Base-by-base conservation (phyloP, 2,113 vertebrate genomes). In the Pygoscelis antarcticus region DNA sequence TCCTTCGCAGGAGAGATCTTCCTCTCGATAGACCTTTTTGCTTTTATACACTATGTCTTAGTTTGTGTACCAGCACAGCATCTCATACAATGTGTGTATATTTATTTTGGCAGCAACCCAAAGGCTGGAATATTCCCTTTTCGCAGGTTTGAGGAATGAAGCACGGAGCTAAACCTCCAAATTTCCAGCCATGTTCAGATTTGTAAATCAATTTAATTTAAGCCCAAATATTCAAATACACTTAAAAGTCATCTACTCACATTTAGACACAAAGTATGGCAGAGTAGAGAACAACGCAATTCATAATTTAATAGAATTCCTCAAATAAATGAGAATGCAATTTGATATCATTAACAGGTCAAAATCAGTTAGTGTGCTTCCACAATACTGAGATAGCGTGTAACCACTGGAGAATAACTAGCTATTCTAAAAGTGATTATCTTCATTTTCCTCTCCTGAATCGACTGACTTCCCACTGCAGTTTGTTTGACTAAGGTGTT, bases 401-500 rank as follows among this genome's bases (percentile, higher is more conserved):
- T 57, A 70, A 34, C 29, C 29, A 30, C 15, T 40, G 36, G 65
- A 55, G 23, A 69, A 65, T 26, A 87, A 25, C 22, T 40, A 42
- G 18, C 32, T 82, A 16, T 71, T 81, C 69, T 57, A 18, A 42
- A 83, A 18, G 15, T 42, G 13, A 52, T 57, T 13, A 8, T 92
- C 16, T 85, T 85, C 0, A 0, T 89, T 87, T 87, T 74, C n/a
- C 21, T 81, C 30, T 81, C 55, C 47, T 0, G 0, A 46, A 36
- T 5, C 0, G 0, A 64, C 0, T 0, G 44, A 68, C 55, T 80
- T 87, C 26, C 61, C 30, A 20, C 22, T 69, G 44, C 29, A 40
- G 12, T 76, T 89, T 62, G 25, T n/a, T 86, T 77, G 36, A 46
- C 23, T 62, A 8, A 23, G 66, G 20, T 87, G n/a, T 83, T 74